Conservation (phyloP, 92 coral and sea anemone genomes). For the Epizoanthus fatuus region DNA sequence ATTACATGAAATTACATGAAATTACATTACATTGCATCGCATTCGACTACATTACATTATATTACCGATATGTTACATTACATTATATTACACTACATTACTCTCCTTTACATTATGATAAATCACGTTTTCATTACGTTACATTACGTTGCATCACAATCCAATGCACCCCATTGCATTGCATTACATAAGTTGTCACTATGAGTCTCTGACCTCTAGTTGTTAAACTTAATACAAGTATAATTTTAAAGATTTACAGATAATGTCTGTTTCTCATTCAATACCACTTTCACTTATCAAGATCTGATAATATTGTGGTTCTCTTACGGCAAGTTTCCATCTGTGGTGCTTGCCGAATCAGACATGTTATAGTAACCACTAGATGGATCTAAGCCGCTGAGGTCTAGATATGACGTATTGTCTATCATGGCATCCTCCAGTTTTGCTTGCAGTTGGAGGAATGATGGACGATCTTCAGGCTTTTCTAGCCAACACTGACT, state of each 20-base stretch:
- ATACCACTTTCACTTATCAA: too few relatives aligned
- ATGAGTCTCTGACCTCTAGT: too few relatives aligned
- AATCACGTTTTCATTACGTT: not conserved
- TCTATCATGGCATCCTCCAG: conserved; percentile 10
- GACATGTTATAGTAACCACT: not conserved
- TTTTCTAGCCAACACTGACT: conserved; percentile 16
- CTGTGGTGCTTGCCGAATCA: conserved; percentile 4
- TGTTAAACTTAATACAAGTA: too few relatives aligned
- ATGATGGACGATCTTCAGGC: conserved; percentile 22
- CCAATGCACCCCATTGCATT: too few relatives aligned
- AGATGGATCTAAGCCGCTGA: not conserved
- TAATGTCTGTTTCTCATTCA: too few relatives aligned
- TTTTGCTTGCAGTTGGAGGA: conserved; percentile 9
- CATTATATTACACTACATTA: conserved; percentile 8
- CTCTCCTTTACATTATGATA: not conserved
- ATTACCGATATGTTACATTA: conserved; percentile 31
- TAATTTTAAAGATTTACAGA: too few relatives aligned
- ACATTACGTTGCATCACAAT: too few relatives aligned
- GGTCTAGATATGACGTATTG: not conserved
- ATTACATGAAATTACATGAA: conserved; percentile 13
- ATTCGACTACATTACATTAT: not conserved
- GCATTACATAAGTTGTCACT: too few relatives aligned
- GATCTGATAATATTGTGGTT: too few relatives aligned
- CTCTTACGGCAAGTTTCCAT: not conserved
- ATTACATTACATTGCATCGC: conserved; percentile 4